Percentiles rank a stretch among this genome's conserved stretches.
Conservation (phyloP, 2,888 invertebrate genomes). For the Poecilus cupreus region DNA sequence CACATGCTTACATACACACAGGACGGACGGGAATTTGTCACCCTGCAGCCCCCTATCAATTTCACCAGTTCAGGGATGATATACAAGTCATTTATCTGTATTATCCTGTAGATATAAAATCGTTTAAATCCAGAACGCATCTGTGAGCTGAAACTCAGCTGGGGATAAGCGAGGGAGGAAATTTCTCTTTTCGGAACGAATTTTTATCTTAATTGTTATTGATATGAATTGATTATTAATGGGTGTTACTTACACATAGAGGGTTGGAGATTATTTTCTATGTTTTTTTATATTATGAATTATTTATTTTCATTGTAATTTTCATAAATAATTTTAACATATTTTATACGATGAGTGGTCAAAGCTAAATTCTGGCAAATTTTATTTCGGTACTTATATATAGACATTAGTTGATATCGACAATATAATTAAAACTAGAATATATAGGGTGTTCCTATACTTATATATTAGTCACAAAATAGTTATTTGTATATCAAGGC, state of each 20-base stretch:
- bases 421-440: too few relatives aligned
- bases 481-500: too few relatives aligned
- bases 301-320: constrained; percentile 7
- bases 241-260: not conserved
- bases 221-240: constrained; percentile 46
- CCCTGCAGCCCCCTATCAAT: constrained; percentile 21
- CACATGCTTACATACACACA: constrained; percentile 34
- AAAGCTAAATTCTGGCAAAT: too few relatives aligned
- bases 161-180: constrained; percentile 12
- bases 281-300: constrained; percentile 18
- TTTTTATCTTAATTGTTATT: constrained; percentile 58
- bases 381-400: too few relatives aligned
- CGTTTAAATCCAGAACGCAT: constrained; percentile 46
- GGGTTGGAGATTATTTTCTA: too few relatives aligned
- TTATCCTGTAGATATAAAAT: constrained; percentile 50
- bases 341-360: too few relatives aligned
- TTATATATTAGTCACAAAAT: too few relatives aligned
- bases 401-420: too few relatives aligned
- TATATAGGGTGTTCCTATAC: too few relatives aligned
- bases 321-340: not conserved
- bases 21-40: constrained; percentile 53
- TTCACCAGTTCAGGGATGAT: constrained; percentile 39
- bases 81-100: constrained; percentile 57
- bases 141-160: constrained; percentile 28
- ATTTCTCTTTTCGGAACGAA: constrained; percentile 30